phyloP scores from a whole-genome alignment of 2,888 invertebrate genomes.

The Myopa testacea region DNA sequence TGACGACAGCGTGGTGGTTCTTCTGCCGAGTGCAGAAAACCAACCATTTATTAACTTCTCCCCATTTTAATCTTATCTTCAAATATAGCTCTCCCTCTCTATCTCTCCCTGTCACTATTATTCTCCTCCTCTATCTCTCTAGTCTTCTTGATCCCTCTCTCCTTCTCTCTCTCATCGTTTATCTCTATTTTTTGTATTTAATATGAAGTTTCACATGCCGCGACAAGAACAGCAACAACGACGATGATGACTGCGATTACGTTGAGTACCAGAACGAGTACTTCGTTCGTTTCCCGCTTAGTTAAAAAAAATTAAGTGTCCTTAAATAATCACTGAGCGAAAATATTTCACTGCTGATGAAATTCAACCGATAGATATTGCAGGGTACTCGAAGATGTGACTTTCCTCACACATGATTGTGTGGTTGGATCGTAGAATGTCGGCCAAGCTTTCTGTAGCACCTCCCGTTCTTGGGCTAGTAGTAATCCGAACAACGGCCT shows the following conservation, averaged over 20 bases:
- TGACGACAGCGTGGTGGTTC: neutral
- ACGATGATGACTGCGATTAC: neutral
- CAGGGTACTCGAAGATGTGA: too few relatives aligned
- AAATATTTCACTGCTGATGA: neutral
- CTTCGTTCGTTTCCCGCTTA: neutral
- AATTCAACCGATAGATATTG: too few relatives aligned
- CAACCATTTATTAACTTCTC: conserved; percentile 37
- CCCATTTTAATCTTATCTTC: neutral
- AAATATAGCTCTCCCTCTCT: neutral
- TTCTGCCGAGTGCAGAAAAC: conserved; percentile 7
- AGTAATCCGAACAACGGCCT: conserved; percentile 62
- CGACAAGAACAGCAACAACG: neutral
- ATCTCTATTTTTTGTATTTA: neutral
- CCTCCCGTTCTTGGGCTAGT: too few relatives aligned
- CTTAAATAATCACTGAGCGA: conserved; percentile 6
- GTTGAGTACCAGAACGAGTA: neutral
- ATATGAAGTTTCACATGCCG: neutral
- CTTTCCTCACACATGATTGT: conserved; percentile 52
- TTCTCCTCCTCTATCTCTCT: neutral
- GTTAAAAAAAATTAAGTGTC: neutral
- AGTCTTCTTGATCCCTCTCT: neutral
- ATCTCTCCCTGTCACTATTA: neutral
- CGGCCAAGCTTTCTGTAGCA: conserved; percentile 53
- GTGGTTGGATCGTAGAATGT: conserved; percentile 53
- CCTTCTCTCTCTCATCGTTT: neutral